Base-by-base conservation (phyloP, 2,888 invertebrate species). In the Acanthosepion pharaonis region DNA sequence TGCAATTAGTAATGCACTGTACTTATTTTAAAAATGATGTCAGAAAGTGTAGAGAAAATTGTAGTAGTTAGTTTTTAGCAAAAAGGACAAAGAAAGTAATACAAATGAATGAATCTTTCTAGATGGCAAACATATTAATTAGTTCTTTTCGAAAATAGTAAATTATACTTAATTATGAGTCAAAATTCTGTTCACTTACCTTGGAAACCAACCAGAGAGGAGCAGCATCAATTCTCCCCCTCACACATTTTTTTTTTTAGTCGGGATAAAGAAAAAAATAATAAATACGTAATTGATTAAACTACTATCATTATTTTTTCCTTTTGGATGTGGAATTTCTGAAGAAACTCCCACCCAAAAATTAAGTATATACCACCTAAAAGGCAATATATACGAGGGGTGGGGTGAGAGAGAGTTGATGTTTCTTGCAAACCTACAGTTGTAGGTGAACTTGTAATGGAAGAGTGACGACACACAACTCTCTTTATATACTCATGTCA, bases 371-470 rank as follows among this genome's bases (percentile, higher is more conserved):
- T 93, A 93, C 42, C 6, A 51, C 78, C 33, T n/a, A n/a, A 78
- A 78, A n/a, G 78, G 78, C 42, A 51, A 93, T 93, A 93, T 93
- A 93, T 93, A 93, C 33, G 42, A 20, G 92, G 92, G 92, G 51
- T 93, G 92, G 92, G 92, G 92, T 93, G 92, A 93, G 51, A 93
- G 92, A 93, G 51, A 93, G 92, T 93, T 93, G 92, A 93, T 33
- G 92, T 20, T 93, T 49, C 15, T 8, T n/a, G n/a, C 5, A 51
- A 49, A 93, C 28, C 49, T 93, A 93, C 92, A 53, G 92, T 49
- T 93, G 92, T 93, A 53, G 92, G n/a, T 93, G 92, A 93, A 93
- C 53, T 28, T 93, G 49, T 53, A 93, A 20, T 93, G 53, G 3
- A 33, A n/a, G 9, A 28, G 1, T 15, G n/a, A n/a, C 18, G 15